Evolutionary conservation across 2,888 invertebrate species (phyloP), one percentile per base, ranked within the genome.

Genomic region (Gymnoscelis rufifasciata): DNA sequence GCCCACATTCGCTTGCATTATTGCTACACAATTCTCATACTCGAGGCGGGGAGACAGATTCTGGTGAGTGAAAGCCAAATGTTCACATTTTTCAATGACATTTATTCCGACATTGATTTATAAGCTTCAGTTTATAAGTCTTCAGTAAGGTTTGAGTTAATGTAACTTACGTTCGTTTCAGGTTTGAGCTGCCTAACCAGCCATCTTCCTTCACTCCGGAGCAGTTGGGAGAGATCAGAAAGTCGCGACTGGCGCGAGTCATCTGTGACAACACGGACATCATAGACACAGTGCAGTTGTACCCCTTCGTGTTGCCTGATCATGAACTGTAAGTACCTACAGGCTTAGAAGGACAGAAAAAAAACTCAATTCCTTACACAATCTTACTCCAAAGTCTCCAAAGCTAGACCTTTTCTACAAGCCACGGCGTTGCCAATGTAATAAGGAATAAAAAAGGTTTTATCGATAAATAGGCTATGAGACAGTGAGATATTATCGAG

Each of bases 221-320:
- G 65, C 97, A 97, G 83, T 83, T 97, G 28, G 90, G 91, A 55
- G 96, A 97, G 82, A 90, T 97, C 49, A 90, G 94, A 36, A 96
- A 97, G 79, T 87, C 93, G 0, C 92, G 94, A 62, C 83, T 97
- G 5, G 93, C 96, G 0, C 91, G 96, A 52, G 83, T 97, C 39
- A 94, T 97, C 60, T 97, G 97, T 72, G 97, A 97, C 76, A 97
- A 97, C 72, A 96, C 96, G 0, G 97, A 97, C 74, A 90, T 96
- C 56, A 96, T 97, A 57, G 96, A 97, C 69, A 95, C 95, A 7
- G 93, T 95, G 54, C 97, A 97, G 76, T 90, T 96, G 8, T 97
- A 96, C 78, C 96, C 96, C 0, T 95, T 97, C 95, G 95, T 97
- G 23, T 83, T 96, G 64, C 95, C 97, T 2, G 96, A 97, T 83